Evolutionary conservation across 2,113 vertebrate genomes (phyloP).

Genomic region (human): DNA sequence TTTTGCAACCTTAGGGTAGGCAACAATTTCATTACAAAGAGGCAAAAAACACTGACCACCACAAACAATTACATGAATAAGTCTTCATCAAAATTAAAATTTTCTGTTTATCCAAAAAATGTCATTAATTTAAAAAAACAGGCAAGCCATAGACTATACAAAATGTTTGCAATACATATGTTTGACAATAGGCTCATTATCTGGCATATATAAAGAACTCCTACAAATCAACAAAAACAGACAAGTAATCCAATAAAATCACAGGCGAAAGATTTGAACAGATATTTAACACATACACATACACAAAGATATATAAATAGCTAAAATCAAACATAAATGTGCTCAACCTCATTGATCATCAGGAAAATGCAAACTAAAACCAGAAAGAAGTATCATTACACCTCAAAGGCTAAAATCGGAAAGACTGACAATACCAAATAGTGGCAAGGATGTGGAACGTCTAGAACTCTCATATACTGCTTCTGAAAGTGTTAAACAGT

Average conservation of each 20-base stretch:
- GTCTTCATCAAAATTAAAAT: not conserved
- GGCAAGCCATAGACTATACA: not conserved
- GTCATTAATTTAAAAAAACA: not conserved
- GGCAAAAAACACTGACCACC: not conserved
- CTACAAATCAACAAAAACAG: not conserved
- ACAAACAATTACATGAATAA: not conserved
- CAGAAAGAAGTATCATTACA: not conserved
- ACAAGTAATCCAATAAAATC: not conserved
- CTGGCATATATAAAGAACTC: not conserved
- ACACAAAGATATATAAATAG: not conserved
- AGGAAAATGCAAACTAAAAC: not conserved
- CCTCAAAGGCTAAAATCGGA: not conserved
- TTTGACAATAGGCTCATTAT: not conserved
- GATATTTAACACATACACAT: not conserved
- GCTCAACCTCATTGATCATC: not conserved
- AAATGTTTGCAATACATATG: not conserved
- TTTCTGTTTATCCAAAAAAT: not conserved
- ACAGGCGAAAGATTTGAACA: not conserved
- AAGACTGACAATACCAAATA: not conserved
- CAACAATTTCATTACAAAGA: not conserved
- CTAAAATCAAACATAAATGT: not conserved
- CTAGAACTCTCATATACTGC: not conserved
- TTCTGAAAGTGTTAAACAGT: not conserved
- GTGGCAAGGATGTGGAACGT: not conserved
- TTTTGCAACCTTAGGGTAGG: not conserved